Conservation (phyloP, 2,797 vertebrate species). For the Diplodus puntazzo region DNA sequence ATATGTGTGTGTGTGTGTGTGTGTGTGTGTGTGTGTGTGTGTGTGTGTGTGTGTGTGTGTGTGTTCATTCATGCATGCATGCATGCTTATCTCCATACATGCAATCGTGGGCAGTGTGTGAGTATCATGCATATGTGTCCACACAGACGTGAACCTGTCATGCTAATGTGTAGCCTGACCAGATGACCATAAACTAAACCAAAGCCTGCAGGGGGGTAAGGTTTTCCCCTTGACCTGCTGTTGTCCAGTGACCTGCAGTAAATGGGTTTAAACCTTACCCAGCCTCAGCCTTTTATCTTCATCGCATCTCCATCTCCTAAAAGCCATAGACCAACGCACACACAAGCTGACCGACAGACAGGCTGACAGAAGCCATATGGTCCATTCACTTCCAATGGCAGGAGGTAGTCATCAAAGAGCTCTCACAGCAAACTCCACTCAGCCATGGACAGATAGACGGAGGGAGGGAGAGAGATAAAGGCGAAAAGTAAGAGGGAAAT, state of each 20-base stretch:
- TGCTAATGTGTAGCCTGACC: conserved; percentile 61
- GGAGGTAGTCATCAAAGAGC: conserved; percentile 81
- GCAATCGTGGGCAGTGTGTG: conserved; percentile 33
- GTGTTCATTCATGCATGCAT: conserved; percentile 45
- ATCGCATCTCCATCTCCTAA: conserved; percentile 72
- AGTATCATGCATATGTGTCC: conserved; percentile 31
- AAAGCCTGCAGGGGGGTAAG: conserved; percentile 61
- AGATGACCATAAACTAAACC: conserved; percentile 74
- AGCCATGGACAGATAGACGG: conserved; percentile 55
- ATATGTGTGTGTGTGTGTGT: no score
- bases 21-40: no score
- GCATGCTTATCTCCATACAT: conserved; percentile 39
- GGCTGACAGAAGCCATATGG: conserved; percentile 81
- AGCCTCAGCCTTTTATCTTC: conserved; percentile 73
- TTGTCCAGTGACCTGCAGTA: conserved; percentile 76
- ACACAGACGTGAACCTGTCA: conserved; percentile 28
- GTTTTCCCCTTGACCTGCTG: conserved; percentile 81
- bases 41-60: conserved; percentile 12
- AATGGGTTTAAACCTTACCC: conserved; percentile 81
- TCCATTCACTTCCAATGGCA: conserved; percentile 76
- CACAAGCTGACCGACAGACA: conserved; percentile 67
- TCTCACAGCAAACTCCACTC: conserved; percentile 66
- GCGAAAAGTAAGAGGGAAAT: conserved; percentile 46
- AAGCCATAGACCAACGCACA: conserved; percentile 68
- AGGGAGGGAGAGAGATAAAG: conserved; percentile 44